phyloP scores from a whole-genome alignment of 2,797 vertebrate species.

The Peromyscus eremicus region DNA sequence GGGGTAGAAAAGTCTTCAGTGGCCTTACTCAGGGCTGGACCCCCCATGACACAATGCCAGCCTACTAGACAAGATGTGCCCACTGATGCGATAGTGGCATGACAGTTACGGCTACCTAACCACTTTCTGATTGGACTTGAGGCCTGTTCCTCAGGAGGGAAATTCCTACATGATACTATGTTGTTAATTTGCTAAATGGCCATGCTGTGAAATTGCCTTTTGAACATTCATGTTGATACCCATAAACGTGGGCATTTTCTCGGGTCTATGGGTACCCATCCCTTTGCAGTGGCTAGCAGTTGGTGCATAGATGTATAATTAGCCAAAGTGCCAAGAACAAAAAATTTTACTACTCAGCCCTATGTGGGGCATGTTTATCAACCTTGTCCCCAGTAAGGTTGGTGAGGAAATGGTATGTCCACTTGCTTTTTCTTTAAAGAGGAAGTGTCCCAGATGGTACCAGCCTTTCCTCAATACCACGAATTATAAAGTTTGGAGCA shows the following conservation, averaged over 20 bases:
- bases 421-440: constrained; percentile 8
- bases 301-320: not conserved
- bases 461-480: not conserved
- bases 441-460: not conserved
- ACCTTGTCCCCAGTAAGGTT: not conserved
- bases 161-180: not conserved
- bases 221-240: not conserved
- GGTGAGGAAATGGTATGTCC: not conserved
- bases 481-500: not conserved
- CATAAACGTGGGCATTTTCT: not conserved
- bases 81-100: not conserved
- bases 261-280: too few relatives aligned
- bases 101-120: not conserved
- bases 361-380: not conserved
- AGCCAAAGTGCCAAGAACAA: not conserved
- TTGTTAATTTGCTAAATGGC: not conserved
- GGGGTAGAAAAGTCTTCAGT: not conserved
- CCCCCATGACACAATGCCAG: not conserved
- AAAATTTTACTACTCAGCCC: not conserved
- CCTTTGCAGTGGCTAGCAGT: not conserved
- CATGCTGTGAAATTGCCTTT: not conserved
- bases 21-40: not conserved
- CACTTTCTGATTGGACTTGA: not conserved
- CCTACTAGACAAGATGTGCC: too few relatives aligned
- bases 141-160: not conserved